Evolutionary conservation across 2,113 vertebrate genomes (phyloP).

Genomic region (Orycteropus afer): DNA sequence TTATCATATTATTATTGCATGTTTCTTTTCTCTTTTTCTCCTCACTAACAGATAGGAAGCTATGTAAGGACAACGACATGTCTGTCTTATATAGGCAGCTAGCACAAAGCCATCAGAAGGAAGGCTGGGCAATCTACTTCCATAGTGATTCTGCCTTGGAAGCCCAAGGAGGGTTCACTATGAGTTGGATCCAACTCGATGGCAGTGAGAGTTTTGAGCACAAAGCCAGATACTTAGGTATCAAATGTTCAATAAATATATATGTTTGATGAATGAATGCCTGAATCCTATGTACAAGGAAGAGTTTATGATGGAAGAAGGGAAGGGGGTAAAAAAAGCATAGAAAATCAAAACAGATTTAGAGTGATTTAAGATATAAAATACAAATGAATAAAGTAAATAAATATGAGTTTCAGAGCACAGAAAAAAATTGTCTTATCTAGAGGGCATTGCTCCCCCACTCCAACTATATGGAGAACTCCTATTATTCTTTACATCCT

Average conservation of each 20-base stretch:
- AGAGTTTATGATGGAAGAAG: neutral
- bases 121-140: no score
- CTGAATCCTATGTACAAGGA: neutral
- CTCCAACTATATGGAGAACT: neutral
- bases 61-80: neutral
- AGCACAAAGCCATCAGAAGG: no score
- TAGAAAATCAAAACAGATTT: neutral
- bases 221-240: neutral
- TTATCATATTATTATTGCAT: neutral
- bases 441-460: neutral
- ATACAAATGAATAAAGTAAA: neutral
- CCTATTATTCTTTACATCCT: neutral
- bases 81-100: neutral
- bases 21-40: neutral
- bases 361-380: neutral
- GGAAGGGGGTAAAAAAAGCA: neutral
- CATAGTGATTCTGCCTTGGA: no score
- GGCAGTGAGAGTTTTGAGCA: no score
- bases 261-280: neutral
- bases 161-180: no score
- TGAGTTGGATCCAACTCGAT: no score
- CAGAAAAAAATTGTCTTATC: neutral
- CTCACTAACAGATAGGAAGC: neutral
- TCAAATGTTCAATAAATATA: neutral
- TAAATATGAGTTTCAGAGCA: neutral